Evolutionary conservation across 1,140 invertebrate species (phyloP).

Genomic region (Homarus americanus): DNA sequence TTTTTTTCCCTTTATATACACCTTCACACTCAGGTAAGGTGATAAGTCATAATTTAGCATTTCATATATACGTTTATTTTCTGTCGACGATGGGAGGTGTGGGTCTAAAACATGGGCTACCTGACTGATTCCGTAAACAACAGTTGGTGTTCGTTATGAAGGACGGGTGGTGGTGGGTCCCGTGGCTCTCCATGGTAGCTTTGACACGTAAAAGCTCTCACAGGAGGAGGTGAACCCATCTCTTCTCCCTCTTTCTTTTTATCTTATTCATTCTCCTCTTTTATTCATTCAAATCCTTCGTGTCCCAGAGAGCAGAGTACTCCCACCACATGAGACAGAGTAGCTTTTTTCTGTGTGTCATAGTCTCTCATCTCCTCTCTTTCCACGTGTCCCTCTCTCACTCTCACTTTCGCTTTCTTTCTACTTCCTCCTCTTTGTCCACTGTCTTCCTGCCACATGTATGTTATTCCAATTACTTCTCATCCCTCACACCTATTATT

Average conservation of each 20-base stretch:
- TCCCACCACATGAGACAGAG: too few relatives aligned
- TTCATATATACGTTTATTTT: too few relatives aligned
- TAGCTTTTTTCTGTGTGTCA: too few relatives aligned
- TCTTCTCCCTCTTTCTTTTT: conserved; percentile 12
- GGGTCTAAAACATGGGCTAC: too few relatives aligned
- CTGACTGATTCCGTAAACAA: neutral
- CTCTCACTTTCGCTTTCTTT: neutral
- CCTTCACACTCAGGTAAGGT: too few relatives aligned
- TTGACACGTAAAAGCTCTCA: neutral
- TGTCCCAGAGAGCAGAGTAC: neutral
- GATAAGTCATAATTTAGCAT: too few relatives aligned
- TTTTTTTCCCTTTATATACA: too few relatives aligned
- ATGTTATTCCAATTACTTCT: neutral
- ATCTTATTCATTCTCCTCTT: neutral
- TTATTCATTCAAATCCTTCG: neutral
- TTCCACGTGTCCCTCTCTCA: neutral
- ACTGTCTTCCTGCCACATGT: neutral
- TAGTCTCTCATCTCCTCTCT: too few relatives aligned
- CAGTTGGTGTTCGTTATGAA: neutral
- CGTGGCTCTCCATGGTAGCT: neutral
- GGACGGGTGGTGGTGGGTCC: neutral
- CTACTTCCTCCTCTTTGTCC: neutral
- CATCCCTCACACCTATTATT: neutral
- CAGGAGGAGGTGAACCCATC: neutral
- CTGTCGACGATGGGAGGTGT: too few relatives aligned